Evolutionary conservation across 2,888 invertebrate genomes (phyloP).

Genomic region (Himalopsyche japonica): DNA sequence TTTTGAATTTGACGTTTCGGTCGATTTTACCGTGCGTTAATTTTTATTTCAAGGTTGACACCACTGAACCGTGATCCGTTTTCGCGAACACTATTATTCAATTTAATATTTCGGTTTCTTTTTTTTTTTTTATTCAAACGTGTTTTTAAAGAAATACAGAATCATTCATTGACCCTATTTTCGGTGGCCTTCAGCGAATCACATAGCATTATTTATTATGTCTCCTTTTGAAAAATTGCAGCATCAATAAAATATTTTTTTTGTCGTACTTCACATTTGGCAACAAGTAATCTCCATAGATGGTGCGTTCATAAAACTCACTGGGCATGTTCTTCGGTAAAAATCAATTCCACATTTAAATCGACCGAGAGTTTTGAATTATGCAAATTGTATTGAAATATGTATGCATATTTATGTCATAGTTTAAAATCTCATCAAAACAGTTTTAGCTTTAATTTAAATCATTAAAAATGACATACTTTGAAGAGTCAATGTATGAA

Average conservation of each 20-base stretch:
- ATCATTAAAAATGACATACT: too few species aligned
- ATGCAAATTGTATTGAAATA: too few species aligned
- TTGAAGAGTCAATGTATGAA: too few species aligned
- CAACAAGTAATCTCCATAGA: too few species aligned
- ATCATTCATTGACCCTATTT: neutral
- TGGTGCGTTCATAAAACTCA: too few species aligned
- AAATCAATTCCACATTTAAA: too few species aligned
- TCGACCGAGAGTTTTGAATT: too few species aligned
- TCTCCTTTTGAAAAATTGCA: neutral
- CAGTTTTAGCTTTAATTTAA: too few species aligned
- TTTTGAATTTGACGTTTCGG: neutral
- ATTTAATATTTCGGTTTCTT: neutral
- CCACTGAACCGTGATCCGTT: neutral
- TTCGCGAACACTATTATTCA: neutral
- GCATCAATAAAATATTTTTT: neutral
- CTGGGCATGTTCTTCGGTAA: too few species aligned
- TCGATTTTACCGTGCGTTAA: neutral
- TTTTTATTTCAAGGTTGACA: neutral
- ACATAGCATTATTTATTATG: neutral
- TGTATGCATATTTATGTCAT: too few species aligned
- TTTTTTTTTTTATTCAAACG: neutral
- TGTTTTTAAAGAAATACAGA: neutral
- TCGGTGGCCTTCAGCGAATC: neutral
- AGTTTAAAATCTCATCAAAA: too few species aligned
- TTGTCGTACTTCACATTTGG: neutral